Percentiles rank a stretch among this genome's conserved stretches.
Conservation (phyloP, 2,888 invertebrate genomes). For the Gryllus longicercus region DNA sequence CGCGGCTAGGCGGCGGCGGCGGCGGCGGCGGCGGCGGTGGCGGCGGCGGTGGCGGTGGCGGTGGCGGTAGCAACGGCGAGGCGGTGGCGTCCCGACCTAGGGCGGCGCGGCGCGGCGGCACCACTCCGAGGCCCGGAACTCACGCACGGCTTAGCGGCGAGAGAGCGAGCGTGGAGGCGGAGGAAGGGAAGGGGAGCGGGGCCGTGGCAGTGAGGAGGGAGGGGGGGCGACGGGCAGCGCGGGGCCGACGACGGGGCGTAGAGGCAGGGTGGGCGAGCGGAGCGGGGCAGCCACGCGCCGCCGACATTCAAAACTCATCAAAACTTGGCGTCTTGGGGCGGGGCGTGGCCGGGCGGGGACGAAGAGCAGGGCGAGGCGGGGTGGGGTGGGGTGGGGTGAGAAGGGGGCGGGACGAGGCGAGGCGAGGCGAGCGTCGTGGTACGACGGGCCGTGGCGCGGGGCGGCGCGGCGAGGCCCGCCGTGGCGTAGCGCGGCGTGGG, state of each 20-base stretch:
- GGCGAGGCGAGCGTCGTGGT: not conserved
- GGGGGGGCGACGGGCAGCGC: not conserved
- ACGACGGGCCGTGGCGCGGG: not conserved
- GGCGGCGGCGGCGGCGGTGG: not conserved
- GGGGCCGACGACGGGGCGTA: not conserved
- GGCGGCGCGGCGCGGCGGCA: not conserved
- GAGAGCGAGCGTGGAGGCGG: not conserved
- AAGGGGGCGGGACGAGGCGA: not conserved
- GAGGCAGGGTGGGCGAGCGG: not conserved
- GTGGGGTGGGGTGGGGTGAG: not conserved
- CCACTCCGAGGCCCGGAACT: not conserved
- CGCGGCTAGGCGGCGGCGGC: not conserved
- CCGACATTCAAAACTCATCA: conserved; percentile 17
- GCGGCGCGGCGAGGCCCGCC: not conserved
- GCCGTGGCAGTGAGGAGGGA: not conserved
- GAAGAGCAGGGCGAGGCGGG: not conserved
- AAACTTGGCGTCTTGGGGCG: not conserved
- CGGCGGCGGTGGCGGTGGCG: not conserved
- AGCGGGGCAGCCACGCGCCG: conserved; percentile 1
- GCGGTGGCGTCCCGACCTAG: not conserved
- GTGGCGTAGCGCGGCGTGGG: not conserved
- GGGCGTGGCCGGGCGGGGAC: not conserved
- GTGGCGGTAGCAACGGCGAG: not conserved
- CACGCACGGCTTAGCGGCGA: not conserved
- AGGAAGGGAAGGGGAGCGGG: not conserved